Percentiles rank a stretch among this genome's conserved stretches.
phyloP scores from a whole-genome alignment of 2,797 vertebrate species.

The Argya squamiceps region DNA sequence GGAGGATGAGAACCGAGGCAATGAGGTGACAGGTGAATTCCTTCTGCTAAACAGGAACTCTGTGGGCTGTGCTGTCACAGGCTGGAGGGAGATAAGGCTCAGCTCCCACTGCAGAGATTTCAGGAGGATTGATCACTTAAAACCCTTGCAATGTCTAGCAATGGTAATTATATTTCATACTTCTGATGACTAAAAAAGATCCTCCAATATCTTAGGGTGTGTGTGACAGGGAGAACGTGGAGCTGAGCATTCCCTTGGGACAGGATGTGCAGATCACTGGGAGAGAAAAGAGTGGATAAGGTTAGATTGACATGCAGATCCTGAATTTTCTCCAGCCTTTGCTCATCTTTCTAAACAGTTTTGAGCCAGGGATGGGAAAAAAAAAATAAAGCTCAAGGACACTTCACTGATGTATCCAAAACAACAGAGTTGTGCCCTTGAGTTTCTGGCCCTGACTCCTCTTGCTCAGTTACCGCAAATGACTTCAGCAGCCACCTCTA shows the following conservation, averaged over 20 bases:
- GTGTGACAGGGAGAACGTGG: not conserved
- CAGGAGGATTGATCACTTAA: not conserved
- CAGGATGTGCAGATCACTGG: not conserved
- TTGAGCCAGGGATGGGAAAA: fast-evolving
- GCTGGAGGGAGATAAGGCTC: not conserved
- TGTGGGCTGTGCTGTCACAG: not conserved
- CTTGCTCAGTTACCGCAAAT: not conserved
- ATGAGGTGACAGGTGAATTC: not conserved
- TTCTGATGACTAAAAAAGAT: not conserved
- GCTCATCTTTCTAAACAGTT: not conserved
- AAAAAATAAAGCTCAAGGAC: not conserved
- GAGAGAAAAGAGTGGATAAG: not conserved
- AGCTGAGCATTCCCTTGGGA: not conserved
- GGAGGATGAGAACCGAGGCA: not conserved
- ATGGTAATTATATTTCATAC: not conserved
- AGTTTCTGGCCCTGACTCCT: not conserved
- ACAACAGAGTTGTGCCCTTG: fast-evolving
- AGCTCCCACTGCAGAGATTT: not conserved
- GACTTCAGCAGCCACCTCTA: not conserved
- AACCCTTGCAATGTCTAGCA: not conserved
- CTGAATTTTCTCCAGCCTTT: not conserved
- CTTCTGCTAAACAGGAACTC: not conserved
- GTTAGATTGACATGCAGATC: not conserved
- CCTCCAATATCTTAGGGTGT: fast-evolving
- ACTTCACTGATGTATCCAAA: not conserved